phyloP scores from a whole-genome alignment of 2,888 invertebrate species.

The Andrena marginata region DNA sequence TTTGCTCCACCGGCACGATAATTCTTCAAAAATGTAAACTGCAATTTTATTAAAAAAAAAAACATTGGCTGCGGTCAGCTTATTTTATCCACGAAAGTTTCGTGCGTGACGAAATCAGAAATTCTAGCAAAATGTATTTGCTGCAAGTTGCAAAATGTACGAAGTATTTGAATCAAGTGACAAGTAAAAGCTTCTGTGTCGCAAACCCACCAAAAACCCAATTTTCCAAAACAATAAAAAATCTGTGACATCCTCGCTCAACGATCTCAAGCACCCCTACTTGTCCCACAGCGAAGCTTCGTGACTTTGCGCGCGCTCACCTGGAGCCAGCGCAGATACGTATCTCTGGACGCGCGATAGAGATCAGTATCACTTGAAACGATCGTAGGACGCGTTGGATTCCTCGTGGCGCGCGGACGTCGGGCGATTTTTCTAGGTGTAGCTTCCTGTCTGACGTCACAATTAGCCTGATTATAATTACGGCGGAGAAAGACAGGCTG shows the following conservation, averaged over 20 bases:
- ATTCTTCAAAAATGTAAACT: constrained; percentile 47
- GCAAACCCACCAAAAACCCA: too few relatives aligned
- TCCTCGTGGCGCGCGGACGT: constrained; percentile 55
- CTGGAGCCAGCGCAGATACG: constrained; percentile 12
- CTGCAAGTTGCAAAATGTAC: too few relatives aligned
- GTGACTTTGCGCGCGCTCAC: too few relatives aligned
- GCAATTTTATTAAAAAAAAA: constrained; percentile 16
- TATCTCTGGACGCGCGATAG: constrained; percentile 35
- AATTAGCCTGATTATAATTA: constrained; percentile 84
- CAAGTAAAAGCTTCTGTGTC: too few relatives aligned
- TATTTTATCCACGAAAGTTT: too few relatives aligned
- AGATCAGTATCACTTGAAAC: constrained; percentile 63
- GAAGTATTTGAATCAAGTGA: too few relatives aligned
- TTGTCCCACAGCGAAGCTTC: too few relatives aligned
- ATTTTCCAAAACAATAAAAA: too few relatives aligned
- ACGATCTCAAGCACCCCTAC: too few relatives aligned
- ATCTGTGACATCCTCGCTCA: too few relatives aligned
- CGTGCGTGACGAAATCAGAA: too few relatives aligned
- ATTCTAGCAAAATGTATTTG: too few relatives aligned
- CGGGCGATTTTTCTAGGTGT: constrained; percentile 81
- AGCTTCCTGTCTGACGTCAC: constrained; percentile 84
- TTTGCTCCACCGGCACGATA: constrained; percentile 11
- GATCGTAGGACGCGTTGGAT: constrained; percentile 57
- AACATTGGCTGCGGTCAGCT: not conserved
- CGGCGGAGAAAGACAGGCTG: constrained; percentile 70